These are phyloP conservation scores for Urocitellus parryii DNA, from an alignment of 2,113 vertebrate genomes.

Conservation along the genomic window DNA sequence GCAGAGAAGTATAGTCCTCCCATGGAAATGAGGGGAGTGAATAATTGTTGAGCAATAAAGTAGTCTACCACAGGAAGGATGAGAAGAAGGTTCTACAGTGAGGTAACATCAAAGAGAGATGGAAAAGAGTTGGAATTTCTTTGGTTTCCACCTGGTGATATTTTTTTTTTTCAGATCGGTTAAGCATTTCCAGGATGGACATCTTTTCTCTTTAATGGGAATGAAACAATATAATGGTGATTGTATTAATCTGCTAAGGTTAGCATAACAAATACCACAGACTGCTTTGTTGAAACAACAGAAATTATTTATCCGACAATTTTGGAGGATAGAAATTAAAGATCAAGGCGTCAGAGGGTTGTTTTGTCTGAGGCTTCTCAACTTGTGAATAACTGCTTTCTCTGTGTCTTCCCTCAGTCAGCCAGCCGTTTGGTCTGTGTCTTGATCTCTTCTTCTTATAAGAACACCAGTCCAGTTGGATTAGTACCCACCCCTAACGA, in stretches of 20 bases:
- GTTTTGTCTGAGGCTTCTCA: background rate
- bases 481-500: background rate
- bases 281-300: background rate
- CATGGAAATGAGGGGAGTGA: no score
- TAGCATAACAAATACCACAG: background rate
- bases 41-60: background rate
- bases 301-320: background rate
- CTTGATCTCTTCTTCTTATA: background rate
- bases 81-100: background rate
- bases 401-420: background rate
- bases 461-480: background rate
- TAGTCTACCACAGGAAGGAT: background rate
- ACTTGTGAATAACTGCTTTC: background rate
- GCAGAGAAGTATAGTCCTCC: no score
- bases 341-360: background rate
- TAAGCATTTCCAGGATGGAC: background rate
- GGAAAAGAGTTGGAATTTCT: background rate
- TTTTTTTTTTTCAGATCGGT: slow-evolving; percentile 54
- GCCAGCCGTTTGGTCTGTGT: background rate
- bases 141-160: background rate
- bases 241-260: background rate
- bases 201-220: background rate
- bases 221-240: background rate
- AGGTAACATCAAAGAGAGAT: background rate
- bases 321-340: background rate